Conservation (phyloP, 2,888 invertebrate species). For the Andrena minutula region DNA sequence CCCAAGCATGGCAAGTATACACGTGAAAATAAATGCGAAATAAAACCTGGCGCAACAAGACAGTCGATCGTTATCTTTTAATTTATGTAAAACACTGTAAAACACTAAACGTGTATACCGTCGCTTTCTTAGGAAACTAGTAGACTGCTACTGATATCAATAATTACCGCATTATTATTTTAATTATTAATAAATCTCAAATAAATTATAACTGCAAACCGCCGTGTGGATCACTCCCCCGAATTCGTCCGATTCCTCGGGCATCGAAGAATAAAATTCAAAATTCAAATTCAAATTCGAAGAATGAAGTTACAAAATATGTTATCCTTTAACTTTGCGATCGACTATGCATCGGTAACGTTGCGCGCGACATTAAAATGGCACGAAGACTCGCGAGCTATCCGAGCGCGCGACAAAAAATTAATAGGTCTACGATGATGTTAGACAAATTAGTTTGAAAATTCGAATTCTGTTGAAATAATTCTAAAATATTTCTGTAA, state of each 20-base stretch:
- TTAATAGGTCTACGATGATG: too few species aligned
- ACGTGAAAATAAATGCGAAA: conserved; percentile 47
- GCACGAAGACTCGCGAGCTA: too few species aligned
- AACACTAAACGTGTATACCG: conserved; percentile 70
- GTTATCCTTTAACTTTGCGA: too few species aligned
- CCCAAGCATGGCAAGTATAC: conserved; percentile 56
- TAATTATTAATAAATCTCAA: conserved; percentile 75
- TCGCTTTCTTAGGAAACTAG: conserved; percentile 76
- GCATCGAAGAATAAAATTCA: too few species aligned
- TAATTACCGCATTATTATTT: conserved; percentile 72
- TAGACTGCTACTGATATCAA: conserved; percentile 76
- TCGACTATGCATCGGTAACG: too few species aligned
- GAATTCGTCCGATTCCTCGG: background rate
- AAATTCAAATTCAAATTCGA: too few species aligned
- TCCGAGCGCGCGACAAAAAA: too few species aligned
- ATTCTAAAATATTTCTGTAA: too few species aligned
- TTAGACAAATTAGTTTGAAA: too few species aligned
- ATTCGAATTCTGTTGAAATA: too few species aligned
- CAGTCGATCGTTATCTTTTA: conserved; percentile 72
- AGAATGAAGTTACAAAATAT: too few species aligned
- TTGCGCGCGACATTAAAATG: too few species aligned
- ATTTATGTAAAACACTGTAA: conserved; percentile 68
- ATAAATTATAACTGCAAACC: conserved; percentile 74
- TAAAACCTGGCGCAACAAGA: conserved; percentile 29
- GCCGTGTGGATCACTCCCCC: background rate